Conservation (phyloP, 2,888 invertebrate genomes). For the Cryptocephalus moraei region DNA sequence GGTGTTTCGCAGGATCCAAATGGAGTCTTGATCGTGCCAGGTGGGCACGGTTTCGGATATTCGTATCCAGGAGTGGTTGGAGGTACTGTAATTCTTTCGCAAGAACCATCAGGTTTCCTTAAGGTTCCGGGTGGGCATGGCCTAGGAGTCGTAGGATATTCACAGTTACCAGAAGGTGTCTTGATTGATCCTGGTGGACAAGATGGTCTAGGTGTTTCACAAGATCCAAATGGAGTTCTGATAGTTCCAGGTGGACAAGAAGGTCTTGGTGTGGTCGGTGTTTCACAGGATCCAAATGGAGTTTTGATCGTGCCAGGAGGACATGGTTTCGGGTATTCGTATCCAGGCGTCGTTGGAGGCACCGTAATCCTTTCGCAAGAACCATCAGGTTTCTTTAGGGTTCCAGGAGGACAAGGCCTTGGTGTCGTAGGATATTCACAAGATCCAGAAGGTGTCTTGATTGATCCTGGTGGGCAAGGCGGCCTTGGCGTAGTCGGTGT, state of each 20-base stretch:
- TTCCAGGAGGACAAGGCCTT: slow-evolving; percentile 5
- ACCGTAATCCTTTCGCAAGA: slow-evolving; percentile 1
- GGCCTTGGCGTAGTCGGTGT: neutral
- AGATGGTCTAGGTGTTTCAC: slow-evolving; percentile 1
- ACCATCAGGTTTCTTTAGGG: slow-evolving; percentile 5
- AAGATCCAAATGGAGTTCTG: slow-evolving; percentile 4
- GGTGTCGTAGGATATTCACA: slow-evolving; percentile 5
- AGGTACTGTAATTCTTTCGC: slow-evolving; percentile 5
- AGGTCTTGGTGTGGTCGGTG: too few relatives aligned
- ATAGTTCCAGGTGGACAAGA: slow-evolving; percentile 8
- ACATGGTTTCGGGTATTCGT: too few relatives aligned
- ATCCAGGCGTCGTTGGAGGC: neutral
- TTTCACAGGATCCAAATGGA: too few relatives aligned
- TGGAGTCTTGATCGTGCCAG: slow-evolving; percentile 5
- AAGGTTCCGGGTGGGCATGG: slow-evolving; percentile 9
- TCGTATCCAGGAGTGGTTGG: slow-evolving; percentile 4
- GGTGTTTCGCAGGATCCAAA: slow-evolving; percentile 8
- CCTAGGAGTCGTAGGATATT: neutral
- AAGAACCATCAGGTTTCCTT: slow-evolving; percentile 3
- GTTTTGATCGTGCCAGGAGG: too few relatives aligned
- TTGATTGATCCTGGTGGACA: neutral
- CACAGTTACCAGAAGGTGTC: slow-evolving; percentile 5
- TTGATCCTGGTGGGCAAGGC: slow-evolving; percentile 7
- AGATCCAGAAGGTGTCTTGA: slow-evolving; percentile 2
- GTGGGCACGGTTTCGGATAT: slow-evolving; percentile 6